Conservation (phyloP, 2,888 invertebrate genomes). For the Alitta virens region DNA sequence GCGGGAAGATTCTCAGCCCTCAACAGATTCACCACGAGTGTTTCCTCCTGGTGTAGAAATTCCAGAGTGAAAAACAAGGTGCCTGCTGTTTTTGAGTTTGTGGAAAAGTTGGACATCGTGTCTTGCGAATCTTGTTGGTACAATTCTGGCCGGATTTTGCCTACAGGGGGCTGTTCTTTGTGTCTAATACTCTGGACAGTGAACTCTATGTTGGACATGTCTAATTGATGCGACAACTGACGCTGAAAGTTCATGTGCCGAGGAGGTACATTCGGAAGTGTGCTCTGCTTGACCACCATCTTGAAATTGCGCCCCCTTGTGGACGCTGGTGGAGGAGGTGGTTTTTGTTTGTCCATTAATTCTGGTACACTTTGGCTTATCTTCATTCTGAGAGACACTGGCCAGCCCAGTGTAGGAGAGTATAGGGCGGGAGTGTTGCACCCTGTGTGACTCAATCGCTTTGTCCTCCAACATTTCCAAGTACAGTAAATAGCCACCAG, state of each 20-base stretch:
- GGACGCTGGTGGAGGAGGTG: conserved; percentile 15
- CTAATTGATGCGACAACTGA: conserved; percentile 76
- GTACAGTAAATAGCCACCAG: conserved; percentile 19
- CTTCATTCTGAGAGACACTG: not conserved
- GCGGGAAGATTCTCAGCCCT: conserved; percentile 76
- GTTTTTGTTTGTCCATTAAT: conserved; percentile 30
- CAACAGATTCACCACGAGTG: conserved; percentile 74
- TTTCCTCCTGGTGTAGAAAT: conserved; percentile 79
- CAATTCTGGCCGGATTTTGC: conserved; percentile 51
- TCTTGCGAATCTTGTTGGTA: conserved; percentile 58
- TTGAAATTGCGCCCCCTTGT: conserved; percentile 37
- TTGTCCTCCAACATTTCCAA: conserved; percentile 16
- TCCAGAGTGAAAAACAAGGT: conserved; percentile 68
- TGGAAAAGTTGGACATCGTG: not conserved
- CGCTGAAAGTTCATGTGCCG: conserved; percentile 79
- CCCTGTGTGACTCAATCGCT: not conserved
- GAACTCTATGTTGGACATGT: conserved; percentile 77
- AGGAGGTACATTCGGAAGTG: conserved; percentile 77
- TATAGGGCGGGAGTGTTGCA: not conserved
- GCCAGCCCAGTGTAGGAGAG: not conserved
- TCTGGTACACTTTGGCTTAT: conserved; percentile 53
- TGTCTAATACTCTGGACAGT: conserved; percentile 62
- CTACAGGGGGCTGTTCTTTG: conserved; percentile 48
- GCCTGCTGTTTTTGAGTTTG: conserved; percentile 18
- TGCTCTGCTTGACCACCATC: conserved; percentile 75